Conservation (phyloP, 1,140 invertebrate species). For the Stratiolaelaps scimitus region DNA sequence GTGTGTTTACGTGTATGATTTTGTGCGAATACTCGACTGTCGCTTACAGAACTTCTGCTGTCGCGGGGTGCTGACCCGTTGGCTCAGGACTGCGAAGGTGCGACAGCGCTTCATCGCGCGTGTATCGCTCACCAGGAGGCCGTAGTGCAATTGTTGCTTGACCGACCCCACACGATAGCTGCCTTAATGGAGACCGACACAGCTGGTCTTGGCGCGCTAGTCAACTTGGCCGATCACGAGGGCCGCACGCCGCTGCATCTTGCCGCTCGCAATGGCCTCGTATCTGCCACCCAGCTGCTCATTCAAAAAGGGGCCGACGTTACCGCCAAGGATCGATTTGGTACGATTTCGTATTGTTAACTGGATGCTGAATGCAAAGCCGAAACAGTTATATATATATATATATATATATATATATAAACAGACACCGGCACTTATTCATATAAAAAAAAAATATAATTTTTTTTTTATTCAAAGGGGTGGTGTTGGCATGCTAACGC, state of each 20-base stretch:
- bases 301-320: conserved; percentile 24
- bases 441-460: no score
- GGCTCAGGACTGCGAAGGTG: not conserved
- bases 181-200: no score
- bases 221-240: conserved; percentile 7
- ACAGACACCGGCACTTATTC: no score
- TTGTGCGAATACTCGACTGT: no score
- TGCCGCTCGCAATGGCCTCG: conserved; percentile 14
- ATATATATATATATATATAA: no score
- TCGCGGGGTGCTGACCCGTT: conserved; percentile 7
- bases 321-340: conserved; percentile 18
- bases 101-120: conserved; percentile 2
- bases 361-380: no score
- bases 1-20: no score
- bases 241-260: conserved; percentile 13
- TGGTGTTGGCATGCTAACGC: no score
- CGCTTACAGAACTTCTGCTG: not conserved
- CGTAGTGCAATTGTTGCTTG: conserved; percentile 26
- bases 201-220: conserved; percentile 1
- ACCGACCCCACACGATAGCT: not conserved
- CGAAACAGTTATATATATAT: no score
- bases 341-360: no score
- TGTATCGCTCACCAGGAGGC: conserved; percentile 6
- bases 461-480: no score
- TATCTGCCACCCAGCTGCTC: conserved; percentile 23